These are phyloP conservation scores for Escarpia spicata DNA, from an alignment of 2,888 invertebrate genomes.

Conservation along the genomic window DNA sequence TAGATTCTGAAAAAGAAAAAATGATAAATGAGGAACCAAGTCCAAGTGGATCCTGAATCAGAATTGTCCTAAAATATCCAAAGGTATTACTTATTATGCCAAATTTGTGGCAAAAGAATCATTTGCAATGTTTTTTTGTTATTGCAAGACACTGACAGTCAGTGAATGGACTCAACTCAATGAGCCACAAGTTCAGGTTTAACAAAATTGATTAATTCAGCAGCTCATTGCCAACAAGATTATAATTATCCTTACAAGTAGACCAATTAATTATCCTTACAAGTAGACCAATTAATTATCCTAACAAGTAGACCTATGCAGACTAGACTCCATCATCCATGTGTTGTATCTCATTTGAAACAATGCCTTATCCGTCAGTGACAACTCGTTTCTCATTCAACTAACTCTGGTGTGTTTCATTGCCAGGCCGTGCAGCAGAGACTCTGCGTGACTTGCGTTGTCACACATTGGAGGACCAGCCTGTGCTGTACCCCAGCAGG, in stretches of 20 bases:
- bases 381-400: neutral
- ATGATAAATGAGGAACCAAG: no score
- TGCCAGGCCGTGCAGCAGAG: neutral
- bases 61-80: no score
- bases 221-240: no score
- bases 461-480: constrained; percentile 9
- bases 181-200: no score
- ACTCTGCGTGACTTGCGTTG: neutral
- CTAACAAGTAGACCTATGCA: neutral
- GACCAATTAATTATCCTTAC: neutral
- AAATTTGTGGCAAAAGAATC: no score
- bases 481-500: neutral
- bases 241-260: neutral
- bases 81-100: no score
- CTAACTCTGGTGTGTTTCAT: neutral
- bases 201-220: no score
- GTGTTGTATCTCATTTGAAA: neutral
- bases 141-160: no score
- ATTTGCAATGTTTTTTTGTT: no score
- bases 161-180: no score
- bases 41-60: no score
- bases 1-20: no score
- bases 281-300: neutral
- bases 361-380: neutral
- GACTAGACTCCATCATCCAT: neutral